Conservation (phyloP, 2,888 invertebrate genomes). For the Dryobota labecula region DNA sequence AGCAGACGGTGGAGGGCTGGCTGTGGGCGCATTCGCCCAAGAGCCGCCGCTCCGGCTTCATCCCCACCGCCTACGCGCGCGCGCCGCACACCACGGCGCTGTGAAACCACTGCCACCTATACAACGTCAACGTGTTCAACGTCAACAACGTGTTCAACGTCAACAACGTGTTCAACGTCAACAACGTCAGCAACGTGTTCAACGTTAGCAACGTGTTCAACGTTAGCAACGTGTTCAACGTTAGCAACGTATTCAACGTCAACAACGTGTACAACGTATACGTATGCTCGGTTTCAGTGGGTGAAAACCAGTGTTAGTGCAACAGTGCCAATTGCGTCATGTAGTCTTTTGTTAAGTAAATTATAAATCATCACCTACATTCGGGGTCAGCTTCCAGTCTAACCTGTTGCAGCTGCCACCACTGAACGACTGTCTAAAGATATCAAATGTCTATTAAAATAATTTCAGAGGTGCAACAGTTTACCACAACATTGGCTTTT, state of each 20-base stretch:
- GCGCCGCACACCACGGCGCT: constrained; percentile 98
- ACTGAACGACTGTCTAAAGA: background rate
- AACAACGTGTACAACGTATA: background rate
- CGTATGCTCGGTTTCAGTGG: background rate
- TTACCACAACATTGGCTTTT: background rate
- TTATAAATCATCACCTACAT: background rate
- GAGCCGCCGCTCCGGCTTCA: constrained; percentile 97
- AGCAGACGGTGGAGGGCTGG: constrained; percentile 98
- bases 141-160: background rate
- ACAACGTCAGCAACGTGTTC: background rate
- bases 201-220: background rate
- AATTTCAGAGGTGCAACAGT: background rate
- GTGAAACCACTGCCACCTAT: too few relatives aligned
- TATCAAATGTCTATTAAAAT: background rate
- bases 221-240: background rate
- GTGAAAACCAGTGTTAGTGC: background rate
- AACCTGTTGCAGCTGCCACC: background rate
- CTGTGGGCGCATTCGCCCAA: constrained; percentile 98
- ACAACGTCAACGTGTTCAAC: too few relatives aligned
- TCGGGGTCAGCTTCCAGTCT: too few relatives aligned
- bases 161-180: background rate
- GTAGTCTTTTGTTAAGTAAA: constrained; percentile 16
- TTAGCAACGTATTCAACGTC: background rate
- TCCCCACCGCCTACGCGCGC: constrained; percentile 98
- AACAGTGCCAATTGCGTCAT: constrained; percentile 27